phyloP scores from a whole-genome alignment of 1,140 invertebrate species.

The Lineus longissimus region DNA sequence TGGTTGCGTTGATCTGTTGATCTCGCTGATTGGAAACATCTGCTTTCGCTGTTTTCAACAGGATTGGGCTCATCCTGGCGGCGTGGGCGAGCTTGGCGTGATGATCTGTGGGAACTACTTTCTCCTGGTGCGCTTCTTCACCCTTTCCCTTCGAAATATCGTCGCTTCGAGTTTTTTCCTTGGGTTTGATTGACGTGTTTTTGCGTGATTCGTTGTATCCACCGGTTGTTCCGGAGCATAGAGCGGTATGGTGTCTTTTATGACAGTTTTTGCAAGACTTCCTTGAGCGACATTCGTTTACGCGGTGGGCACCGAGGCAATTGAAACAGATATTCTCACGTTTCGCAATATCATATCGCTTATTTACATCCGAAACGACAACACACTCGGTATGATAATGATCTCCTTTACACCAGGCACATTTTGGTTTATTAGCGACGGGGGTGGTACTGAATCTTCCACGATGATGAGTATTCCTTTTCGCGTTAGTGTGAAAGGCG shows the following conservation, averaged over 20 bases:
- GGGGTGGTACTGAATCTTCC: neutral
- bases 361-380: neutral
- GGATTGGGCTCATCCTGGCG: neutral
- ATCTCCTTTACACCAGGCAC: neutral
- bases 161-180: neutral
- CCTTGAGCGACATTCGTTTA: neutral
- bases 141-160: neutral
- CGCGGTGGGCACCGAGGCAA: neutral
- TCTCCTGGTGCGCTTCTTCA: too few species aligned
- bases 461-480: neutral
- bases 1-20: neutral
- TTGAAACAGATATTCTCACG: neutral
- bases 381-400: neutral
- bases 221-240: neutral
- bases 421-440: neutral
- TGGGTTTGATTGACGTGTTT: neutral
- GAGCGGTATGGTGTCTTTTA: slow-evolving; percentile 5
- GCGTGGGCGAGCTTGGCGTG: too few species aligned
- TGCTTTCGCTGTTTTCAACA: slow-evolving; percentile 3
- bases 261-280: neutral
- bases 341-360: neutral
- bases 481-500: neutral
- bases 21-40: neutral
- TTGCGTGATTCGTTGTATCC: neutral
- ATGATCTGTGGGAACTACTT: too few species aligned